Percentiles rank a stretch among this genome's conserved stretches.
Evolutionary conservation across 2,797 vertebrate species (phyloP).

Genomic region (Sandelia bainsii): DNA sequence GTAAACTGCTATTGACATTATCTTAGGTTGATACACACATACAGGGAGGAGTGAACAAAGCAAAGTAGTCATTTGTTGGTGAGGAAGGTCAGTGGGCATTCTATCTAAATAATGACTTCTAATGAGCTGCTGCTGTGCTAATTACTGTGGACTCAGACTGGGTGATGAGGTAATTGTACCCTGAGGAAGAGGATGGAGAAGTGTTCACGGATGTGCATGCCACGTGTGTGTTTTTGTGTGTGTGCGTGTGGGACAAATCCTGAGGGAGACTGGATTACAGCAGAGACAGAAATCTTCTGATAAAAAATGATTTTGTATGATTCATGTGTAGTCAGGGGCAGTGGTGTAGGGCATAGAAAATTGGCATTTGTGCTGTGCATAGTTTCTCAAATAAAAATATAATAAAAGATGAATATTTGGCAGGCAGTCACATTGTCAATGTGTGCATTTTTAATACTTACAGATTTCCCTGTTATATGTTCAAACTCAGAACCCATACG

Average conservation of each 20-base stretch:
- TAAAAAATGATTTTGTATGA: background rate
- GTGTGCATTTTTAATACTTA: no score
- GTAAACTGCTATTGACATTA: slow-evolving; percentile 4
- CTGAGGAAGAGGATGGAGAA: slow-evolving; percentile 33
- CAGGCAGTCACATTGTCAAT: background rate
- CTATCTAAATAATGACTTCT: slow-evolving; percentile 67
- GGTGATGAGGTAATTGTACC: slow-evolving; percentile 61
- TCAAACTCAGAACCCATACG: background rate
- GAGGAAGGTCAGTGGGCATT: slow-evolving; percentile 61
- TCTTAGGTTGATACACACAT: background rate
- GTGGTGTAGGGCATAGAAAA: background rate
- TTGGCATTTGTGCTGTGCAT: background rate
- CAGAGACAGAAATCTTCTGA: background rate
- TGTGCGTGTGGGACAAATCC: background rate
- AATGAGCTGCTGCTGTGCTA: slow-evolving; percentile 68
- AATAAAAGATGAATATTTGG: background rate
- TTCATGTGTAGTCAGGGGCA: slow-evolving; percentile 1
- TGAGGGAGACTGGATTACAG: background rate
- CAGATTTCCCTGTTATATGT: no score
- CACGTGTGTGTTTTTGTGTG: slow-evolving; percentile 20
- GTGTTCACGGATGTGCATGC: background rate
- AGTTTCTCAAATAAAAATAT: no score
- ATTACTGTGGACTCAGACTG: slow-evolving; percentile 61
- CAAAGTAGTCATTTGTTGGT: slow-evolving; percentile 9
- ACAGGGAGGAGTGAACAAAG: slow-evolving; percentile 12